Evolutionary conservation across 2,113 vertebrate species (phyloP), one percentile per base, ranked within the genome.

Genomic region (Erythrocercus mccallii): DNA sequence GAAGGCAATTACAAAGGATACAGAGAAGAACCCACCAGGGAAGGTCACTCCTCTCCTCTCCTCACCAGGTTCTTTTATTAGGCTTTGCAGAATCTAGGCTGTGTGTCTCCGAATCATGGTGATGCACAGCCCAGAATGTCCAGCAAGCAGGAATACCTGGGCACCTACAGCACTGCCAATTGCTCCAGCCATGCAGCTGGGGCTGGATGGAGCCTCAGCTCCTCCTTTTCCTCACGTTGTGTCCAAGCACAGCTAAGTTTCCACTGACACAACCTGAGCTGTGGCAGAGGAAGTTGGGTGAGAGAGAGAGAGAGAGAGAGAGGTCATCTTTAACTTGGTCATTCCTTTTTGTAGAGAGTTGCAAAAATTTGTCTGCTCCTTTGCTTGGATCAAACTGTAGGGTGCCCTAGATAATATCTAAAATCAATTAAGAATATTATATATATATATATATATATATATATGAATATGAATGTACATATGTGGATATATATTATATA

Each of bases 381-480:
- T 74, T 8, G 1, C 3, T 51, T 87, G 28, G 22, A 21, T 15
- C 9, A 50, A 14, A 35, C 4, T 27, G 2, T 16, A 76, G 5
- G 14, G 20, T 77, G 30, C 16, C 25, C 61, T 8, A 81, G 11
- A 28, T 22, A 30, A 90, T 77, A 84, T 30, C 17, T 79, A 82
- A 93, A 93, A 65, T 54, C 47, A 86, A 44, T 51, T 45, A 65
- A 42, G 4, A 60, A 33, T 45, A 10, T 64, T n/a, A n/a, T n/a
- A n/a, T n/a, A n/a, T n/a, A n/a, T 22, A 15, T 24, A 27, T 19
- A 45, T 13, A 22, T 1, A n/a, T 5, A 28, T 3, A 15, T 28
- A 15, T 12, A 2, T 30, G 7, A n/a, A 2, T 22, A 11, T 33
- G 2, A 23, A 7, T 31, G 10, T 20, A 20, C 17, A 6, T 11